Evolutionary conservation across 2,113 vertebrate genomes (phyloP), one percentile per base, ranked within the genome.

Genomic region (Thermophis baileyi): DNA sequence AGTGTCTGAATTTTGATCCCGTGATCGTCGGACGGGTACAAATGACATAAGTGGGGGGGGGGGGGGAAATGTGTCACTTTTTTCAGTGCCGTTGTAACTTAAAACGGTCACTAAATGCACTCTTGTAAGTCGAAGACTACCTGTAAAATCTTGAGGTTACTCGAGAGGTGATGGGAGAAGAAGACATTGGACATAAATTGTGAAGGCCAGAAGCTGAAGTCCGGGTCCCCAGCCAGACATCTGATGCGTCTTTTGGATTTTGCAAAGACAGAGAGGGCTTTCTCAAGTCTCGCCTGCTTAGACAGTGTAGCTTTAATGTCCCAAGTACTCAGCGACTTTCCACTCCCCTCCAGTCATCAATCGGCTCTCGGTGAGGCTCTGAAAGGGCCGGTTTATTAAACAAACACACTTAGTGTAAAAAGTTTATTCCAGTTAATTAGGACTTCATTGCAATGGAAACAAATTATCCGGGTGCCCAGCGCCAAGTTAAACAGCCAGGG

Each of bases 391-490:
- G 97, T 97, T 97, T 97, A 96, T 97, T 97, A 97, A 97, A 97
- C 95, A 97, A 97, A 97, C 97, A 97, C 97, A 97, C 96, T 97
- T 97, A 97, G 97, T 97, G 96, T 97, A 97, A 97, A 97, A 97
- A 97, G 96, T 97, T 97, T 97, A 97, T 97, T 97, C 96, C 97
- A 97, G 96, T 97, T 97, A 97, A 97, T 97, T 97, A 96, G 97
- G 97, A 96, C 96, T 97, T 97, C 96, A 97, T 96, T 97, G 97
- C 97, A 97, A 96, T 97, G 96, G 97, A 97, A 97, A 97, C 96
- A 97, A 97, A 97, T 97, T 97, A 97, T 95, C 95, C 95, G 91
- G 94, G 94, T 96, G 96, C 94, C 96, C 94, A 92, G 91, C 95
- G 97, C 97, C 97, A 97, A 97, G 95, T 94, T 95, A 97, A 97